These are phyloP conservation scores for Rhagoletis zephyria DNA, from an alignment of 1,140 invertebrate species.

Conservation along the genomic window DNA sequence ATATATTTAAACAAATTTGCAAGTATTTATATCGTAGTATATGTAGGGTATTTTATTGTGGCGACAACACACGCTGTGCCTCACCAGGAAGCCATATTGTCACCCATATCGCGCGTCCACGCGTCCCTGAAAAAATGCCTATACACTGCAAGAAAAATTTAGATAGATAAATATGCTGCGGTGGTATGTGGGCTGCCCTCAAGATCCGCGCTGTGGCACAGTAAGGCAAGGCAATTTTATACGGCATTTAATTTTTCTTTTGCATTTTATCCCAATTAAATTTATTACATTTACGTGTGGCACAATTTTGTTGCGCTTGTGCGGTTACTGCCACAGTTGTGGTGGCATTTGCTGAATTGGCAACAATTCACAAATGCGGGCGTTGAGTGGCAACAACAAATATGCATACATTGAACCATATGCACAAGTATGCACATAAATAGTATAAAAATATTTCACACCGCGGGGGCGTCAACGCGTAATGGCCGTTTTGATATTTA, in stretches of 20 bases:
- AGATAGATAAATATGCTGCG: neutral
- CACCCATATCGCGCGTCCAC: constrained; percentile 25
- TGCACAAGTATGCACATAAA: neutral
- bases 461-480: constrained; percentile 31
- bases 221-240: constrained; percentile 24
- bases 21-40: neutral
- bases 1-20: neutral
- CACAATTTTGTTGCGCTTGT: constrained; percentile 39
- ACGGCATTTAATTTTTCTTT: neutral
- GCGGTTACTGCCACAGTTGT: constrained; percentile 5
- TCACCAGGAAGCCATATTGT: constrained; percentile 47
- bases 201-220: neutral
- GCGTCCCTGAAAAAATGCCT: constrained; percentile 37
- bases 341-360: neutral
- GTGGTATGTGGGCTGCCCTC: constrained; percentile 33
- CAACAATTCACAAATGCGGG: constrained; percentile 34
- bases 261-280: neutral
- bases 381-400: constrained; percentile 25
- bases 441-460: constrained; percentile 10
- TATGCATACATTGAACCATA: neutral
- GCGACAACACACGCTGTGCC: constrained; percentile 41
- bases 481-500: constrained; percentile 18
- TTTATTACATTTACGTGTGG: constrained; percentile 48
- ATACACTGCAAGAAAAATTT: constrained; percentile 2
- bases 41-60: constrained; percentile 30